Conservation (phyloP, 2,888 invertebrate species). For the Heliothis peltigera region DNA sequence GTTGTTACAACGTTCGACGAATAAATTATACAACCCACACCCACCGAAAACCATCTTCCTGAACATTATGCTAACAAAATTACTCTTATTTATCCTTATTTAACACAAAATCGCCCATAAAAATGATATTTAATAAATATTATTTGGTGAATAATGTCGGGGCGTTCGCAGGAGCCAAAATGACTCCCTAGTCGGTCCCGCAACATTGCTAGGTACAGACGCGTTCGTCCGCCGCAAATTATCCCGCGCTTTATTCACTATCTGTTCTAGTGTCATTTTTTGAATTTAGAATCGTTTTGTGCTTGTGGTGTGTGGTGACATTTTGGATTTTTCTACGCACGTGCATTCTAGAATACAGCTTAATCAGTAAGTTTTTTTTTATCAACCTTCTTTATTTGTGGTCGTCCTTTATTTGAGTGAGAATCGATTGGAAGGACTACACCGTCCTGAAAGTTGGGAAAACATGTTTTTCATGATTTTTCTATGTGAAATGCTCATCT, state of each 20-base stretch:
- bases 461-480: conserved; percentile 24
- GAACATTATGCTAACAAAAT: conserved; percentile 43
- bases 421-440: conserved; percentile 41
- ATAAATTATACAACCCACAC: conserved; percentile 5
- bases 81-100: conserved; percentile 38
- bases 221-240: conserved; percentile 37
- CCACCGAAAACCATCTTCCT: conserved; percentile 9
- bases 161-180: conserved; percentile 40
- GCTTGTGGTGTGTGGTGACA: conserved; percentile 51
- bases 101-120: conserved; percentile 36
- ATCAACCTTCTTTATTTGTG: conserved; percentile 2
- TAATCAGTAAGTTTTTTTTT: conserved; percentile 50
- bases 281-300: conserved; percentile 52
- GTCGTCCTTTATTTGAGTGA: conserved; percentile 30
- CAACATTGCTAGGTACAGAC: conserved; percentile 51
- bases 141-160: conserved; percentile 41
- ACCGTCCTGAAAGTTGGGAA: conserved; percentile 37
- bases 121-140: conserved; percentile 41
- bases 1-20: conserved; percentile 6
- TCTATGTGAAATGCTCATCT: conserved; percentile 1
- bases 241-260: conserved; percentile 60
- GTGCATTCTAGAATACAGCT: conserved; percentile 28
- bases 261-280: conserved; percentile 55
- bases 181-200: conserved; percentile 53
- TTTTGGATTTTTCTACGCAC: conserved; percentile 61